Evolutionary conservation across 2,113 vertebrate genomes (phyloP), one percentile per base, ranked within the genome.

Genomic region (Strix aluco): DNA sequence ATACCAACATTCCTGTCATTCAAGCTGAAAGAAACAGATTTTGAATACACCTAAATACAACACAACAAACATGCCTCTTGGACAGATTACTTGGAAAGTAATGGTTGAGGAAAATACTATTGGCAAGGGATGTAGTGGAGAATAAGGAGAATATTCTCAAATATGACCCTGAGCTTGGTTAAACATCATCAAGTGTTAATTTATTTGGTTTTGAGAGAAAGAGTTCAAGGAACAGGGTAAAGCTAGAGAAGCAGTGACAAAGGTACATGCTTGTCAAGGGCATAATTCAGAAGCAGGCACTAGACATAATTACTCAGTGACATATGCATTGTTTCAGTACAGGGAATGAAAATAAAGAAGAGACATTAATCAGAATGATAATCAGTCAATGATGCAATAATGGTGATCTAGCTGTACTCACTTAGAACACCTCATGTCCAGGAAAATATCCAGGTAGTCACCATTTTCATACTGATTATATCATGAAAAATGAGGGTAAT

Each of bases 401-500:
- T 79, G 36, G 91, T 96, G 90, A 95, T 98, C 94, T 97, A 95
- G 88, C 86, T 96, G 80, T 91, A 98, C 96, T 97, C 97, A 95
- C 66, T 97, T 92, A 97, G 94, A 97, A 94, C 92, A 97, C 69
- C 95, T 98, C 80, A 79, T 73, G 94, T 95, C 82, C 96, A 98
- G 92, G 97, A 97, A 98, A 94, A 96, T 96, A 98, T 96, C 94
- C 95, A 98, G 95, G 94, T 97, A 97, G 93, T 96, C 95, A 97
- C 95, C 70, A 94, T 97, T 97, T 98, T 97, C 93, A 90, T 97
- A 96, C 97, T 96, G 97, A 98, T 98, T 97, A 94, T 97, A 97
- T 97, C 62, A 97, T 94, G 96, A 98, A 98, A 98, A 98, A 98
- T 97, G 95, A 98, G 86, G 72, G 84, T 96, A 98, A 98, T 98